phyloP scores from a whole-genome alignment of 2,797 vertebrate species.

The Sebastes reedi region DNA sequence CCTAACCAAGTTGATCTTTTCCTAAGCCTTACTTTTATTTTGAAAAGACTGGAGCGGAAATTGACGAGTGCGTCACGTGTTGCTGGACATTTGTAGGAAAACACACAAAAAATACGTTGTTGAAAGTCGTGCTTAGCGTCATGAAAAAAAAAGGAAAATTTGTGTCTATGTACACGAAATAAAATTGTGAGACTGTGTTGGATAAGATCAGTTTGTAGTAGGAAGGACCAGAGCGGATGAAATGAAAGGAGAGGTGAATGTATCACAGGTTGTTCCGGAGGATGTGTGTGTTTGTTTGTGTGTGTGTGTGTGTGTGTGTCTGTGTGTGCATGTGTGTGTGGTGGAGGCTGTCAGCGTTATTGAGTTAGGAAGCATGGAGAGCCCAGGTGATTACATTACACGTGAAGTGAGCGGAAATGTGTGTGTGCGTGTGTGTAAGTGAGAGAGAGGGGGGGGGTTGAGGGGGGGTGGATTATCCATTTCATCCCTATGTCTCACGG shows the following conservation, averaged over 20 bases:
- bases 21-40: too few relatives aligned
- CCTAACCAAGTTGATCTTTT: too few relatives aligned
- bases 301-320: neutral
- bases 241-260: slow-evolving; percentile 43
- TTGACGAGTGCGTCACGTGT: too few relatives aligned
- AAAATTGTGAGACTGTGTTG: too few relatives aligned
- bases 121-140: too few relatives aligned
- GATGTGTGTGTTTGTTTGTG: slow-evolving; percentile 43
- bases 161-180: too few relatives aligned
- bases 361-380: slow-evolving; percentile 72
- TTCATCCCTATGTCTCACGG: neutral
- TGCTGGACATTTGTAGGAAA: too few relatives aligned
- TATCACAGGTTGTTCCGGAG: slow-evolving; percentile 53
- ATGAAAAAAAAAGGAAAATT: too few relatives aligned
- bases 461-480: neutral
- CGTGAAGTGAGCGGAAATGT: slow-evolving; percentile 63
- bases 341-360: slow-evolving; percentile 67
- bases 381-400: slow-evolving; percentile 78
- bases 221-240: slow-evolving; percentile 7
- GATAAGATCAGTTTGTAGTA: neutral
- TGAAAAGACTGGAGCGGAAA: too few relatives aligned
- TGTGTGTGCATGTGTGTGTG: slow-evolving; percentile 22
- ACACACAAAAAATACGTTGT: too few relatives aligned
- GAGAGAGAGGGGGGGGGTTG: neutral
- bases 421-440: slow-evolving; percentile 15